Base-by-base conservation (phyloP, 2,113 vertebrate genomes). In the Phoenicopterus ruber region DNA sequence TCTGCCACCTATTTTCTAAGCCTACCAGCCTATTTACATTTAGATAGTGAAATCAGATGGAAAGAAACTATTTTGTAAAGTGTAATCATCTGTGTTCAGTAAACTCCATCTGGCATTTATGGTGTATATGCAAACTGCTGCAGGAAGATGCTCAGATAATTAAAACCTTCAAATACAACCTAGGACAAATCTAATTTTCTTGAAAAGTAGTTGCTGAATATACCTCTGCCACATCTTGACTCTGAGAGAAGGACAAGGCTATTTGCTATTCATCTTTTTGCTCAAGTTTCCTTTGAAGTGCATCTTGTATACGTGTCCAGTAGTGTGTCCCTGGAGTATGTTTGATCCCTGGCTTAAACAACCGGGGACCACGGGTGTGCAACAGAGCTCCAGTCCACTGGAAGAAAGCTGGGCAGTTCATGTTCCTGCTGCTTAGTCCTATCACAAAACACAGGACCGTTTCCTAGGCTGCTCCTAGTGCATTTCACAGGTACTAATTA, bases 41-140 rank as follows among this genome's bases (percentile, higher is more conserved):
- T 88, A 90, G 77, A 58, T 58, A 29, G 84, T 77, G 84, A 95
- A 96, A 58, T 71, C 40, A 57, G 44, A 84, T 94, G 59, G 79
- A 90, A 97, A 81, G 38, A 90, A 95, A 55, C n/a, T 32, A 11
- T 62, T 96, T 88, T 94, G 76, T 76, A 28, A 72, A 82, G 72
- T 66, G 46, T 62, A 69, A 82, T 94, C 74, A 77, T 93, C 78
- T 86, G 79, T 82, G 58, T 69, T 95, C 66, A 49, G 58, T 90
- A 93, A 94, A 86, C 55, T 86, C 86, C 86, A 91, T 76, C 82
- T 95, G 88, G 62, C n/a, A 1, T 72, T 81, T 94, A 46, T 77
- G 77, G 73, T 88, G 22, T 28, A 26, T n/a, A 46, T 46, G 44
- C 69, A 93, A 55, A 95, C 69, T 83, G 76, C 63, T 86, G 63